Percentiles rank a stretch among this genome's conserved stretches.
Conservation (phyloP, 2,888 invertebrate genomes). For the Cephonodes hylas region DNA sequence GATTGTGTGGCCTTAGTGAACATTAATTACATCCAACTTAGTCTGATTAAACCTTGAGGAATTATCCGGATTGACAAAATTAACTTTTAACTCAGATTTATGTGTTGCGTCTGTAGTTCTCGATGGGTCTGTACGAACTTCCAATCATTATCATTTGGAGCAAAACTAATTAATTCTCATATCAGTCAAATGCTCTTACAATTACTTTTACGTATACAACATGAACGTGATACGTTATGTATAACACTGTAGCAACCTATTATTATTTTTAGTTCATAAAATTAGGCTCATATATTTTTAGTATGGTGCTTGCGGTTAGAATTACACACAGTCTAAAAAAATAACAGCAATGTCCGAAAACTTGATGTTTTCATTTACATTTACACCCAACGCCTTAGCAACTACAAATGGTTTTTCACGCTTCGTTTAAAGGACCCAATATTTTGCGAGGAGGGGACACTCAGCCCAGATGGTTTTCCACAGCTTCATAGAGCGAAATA, state of each 20-base stretch:
- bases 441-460: background rate
- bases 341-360: too few species aligned
- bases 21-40: constrained; percentile 81
- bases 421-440: background rate
- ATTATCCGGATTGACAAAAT: constrained; percentile 81
- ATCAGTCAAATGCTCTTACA: background rate
- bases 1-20: constrained; percentile 79
- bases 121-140: background rate
- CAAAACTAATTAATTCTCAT: background rate
- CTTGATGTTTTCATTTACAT: too few species aligned
- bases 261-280: too few species aligned
- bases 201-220: too few species aligned
- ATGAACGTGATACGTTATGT: too few species aligned
- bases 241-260: background rate
- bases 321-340: too few species aligned
- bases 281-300: too few species aligned
- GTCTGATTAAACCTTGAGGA: constrained; percentile 81
- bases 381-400: too few species aligned
- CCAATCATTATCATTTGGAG: constrained; percentile 3
- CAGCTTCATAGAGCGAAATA: background rate
- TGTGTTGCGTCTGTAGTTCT: constrained; percentile 33
- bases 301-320: too few species aligned
- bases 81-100: constrained; percentile 81
- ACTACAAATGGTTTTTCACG: background rate
- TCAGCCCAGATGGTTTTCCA: background rate